Conservation (phyloP, 2,113 vertebrate species). For the Raja brachyura region DNA sequence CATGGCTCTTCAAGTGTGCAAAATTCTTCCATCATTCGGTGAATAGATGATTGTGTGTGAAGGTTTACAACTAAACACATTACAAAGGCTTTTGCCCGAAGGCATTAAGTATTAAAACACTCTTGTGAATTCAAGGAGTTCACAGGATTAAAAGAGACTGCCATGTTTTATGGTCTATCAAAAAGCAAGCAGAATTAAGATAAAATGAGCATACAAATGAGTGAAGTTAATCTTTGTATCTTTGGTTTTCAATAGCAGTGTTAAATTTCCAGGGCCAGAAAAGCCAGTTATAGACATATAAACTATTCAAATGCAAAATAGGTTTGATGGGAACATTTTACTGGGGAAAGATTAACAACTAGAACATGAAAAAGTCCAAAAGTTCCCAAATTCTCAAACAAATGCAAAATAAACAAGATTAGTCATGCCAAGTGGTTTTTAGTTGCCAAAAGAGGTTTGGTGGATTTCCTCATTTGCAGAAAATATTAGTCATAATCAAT, state of each 20-base stretch:
- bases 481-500: neutral
- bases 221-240: neutral
- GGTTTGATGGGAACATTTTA: slow-evolving; percentile 15
- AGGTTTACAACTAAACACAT: slow-evolving; percentile 31
- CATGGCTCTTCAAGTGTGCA: slow-evolving; percentile 18
- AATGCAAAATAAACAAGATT: neutral
- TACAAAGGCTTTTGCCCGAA: slow-evolving; percentile 26
- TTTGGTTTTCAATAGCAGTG: neutral
- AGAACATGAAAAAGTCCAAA: neutral
- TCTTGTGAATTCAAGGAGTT: neutral
- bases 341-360: neutral
- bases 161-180: neutral
- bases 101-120: slow-evolving; percentile 1
- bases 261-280: neutral
- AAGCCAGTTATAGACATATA: neutral
- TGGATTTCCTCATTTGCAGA: neutral
- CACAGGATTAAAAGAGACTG: slow-evolving; percentile 20
- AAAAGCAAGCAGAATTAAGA: slow-evolving; percentile 2
- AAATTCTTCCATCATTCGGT: slow-evolving; percentile 22
- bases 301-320: neutral
- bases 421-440: neutral
- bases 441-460: neutral
- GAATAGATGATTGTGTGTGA: slow-evolving; percentile 32
- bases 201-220: neutral
- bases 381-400: neutral